Percentiles rank a stretch among this genome's conserved stretches.
phyloP scores from a whole-genome alignment of 2,888 invertebrate genomes.

The Chirona hameri region DNA sequence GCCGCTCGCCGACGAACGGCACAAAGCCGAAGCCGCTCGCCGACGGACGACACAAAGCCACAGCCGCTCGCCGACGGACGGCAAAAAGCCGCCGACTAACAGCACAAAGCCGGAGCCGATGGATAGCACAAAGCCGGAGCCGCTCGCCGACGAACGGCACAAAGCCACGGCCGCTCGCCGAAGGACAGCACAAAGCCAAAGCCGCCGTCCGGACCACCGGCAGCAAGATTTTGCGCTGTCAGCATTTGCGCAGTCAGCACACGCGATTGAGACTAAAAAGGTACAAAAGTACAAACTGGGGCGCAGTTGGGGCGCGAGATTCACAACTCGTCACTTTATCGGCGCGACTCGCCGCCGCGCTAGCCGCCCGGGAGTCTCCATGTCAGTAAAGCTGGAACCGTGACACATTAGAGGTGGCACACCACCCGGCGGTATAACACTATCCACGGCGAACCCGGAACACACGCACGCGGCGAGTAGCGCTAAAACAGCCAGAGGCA shows the following conservation, averaged over 20 bases:
- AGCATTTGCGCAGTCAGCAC: too few relatives aligned
- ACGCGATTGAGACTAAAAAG: not conserved
- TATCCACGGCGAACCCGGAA: not conserved
- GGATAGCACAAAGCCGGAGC: too few relatives aligned
- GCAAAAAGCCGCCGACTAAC: too few relatives aligned
- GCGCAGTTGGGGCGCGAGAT: not conserved
- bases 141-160: not conserved
- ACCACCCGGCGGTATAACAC: not conserved
- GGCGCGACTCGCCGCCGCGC: not conserved
- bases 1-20: not conserved
- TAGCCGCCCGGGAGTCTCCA: not conserved
- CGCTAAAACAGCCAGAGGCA: not conserved
- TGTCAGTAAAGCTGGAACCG: slow-evolving; percentile 4
- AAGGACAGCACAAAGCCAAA: not conserved
- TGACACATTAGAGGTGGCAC: not conserved
- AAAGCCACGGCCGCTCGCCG: not conserved
- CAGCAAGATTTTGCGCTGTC: not conserved
- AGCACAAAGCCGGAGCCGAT: too few relatives aligned
- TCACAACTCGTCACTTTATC: not conserved
- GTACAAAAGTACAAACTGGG: slow-evolving; percentile 12
- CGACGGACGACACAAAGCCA: not conserved
- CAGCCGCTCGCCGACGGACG: not conserved
- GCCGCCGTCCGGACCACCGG: not conserved
- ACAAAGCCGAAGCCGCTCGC: not conserved
- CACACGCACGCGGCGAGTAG: not conserved